Evolutionary conservation across 2,888 invertebrate species (phyloP), one percentile per base, ranked within the genome.

Genomic region (Amaurobius ferox): DNA sequence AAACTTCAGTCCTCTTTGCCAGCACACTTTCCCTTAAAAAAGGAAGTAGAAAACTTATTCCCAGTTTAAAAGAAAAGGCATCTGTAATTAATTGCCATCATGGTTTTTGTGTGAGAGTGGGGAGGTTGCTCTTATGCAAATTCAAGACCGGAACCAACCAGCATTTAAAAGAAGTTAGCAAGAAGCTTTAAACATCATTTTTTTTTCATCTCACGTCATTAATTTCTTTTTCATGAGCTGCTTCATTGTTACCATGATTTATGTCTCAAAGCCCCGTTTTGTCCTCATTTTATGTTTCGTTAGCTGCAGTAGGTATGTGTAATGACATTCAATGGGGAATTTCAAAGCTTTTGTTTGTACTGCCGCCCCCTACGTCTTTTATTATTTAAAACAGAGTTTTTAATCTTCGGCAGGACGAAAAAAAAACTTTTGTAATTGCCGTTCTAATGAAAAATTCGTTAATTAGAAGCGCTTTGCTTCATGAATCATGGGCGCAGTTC

Each of bases 81-180:
- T 85, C 67, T 77, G 77, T 77, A 85, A 85, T 77, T 85, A 85
- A 85, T 85, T 85, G 83, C 83, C 71, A 72, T 77, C 28, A 70
- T 67, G 32, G 55, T 48, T 55, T 85, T 83, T 83, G 62, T 76
- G 44, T n/a, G 26, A 26, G 1, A 32, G 32, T 61, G 28, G 64
- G 26, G 67, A 74, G 48, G 16, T 66, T 61, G 44, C 83, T 67
- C 72, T 85, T 85, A 85, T 85, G 77, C 77, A 85, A 85, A 77
- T 85, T 64, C 83, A 85, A 72, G 62, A 85, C 77, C 83, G 83
- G 83, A 85, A 85, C 83, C 83, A 85, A 77, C 77, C 62, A 61
- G 77, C 76, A 85, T 85, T 85, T 85, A 85, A 85, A 85, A 85
- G 83, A 85, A 85, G 76, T 77, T 72, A 77, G 77, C 66, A 77